Base-by-base conservation (phyloP, 2,113 vertebrate genomes). In the Chaetura pelagica region DNA sequence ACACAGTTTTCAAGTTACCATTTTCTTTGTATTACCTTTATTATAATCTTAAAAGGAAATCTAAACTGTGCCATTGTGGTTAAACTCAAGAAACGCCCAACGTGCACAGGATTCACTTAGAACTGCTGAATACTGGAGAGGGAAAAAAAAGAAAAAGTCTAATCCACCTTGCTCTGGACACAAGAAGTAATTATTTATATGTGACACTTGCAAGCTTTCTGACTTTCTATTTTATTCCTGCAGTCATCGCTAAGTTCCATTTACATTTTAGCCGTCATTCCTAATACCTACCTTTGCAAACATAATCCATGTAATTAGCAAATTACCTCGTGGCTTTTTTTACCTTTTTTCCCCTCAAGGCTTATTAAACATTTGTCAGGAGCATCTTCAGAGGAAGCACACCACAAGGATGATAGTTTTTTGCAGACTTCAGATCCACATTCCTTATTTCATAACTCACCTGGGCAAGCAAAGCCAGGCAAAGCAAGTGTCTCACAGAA, bases 281-380 rank as follows among this genome's bases (percentile, higher is more conserved):
- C 54, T 75, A 95, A 94, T 78, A 62, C n/a, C 57, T 89, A 48
- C n/a, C 12, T 94, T 84, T 79, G 40, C 82, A 95, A 91, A 95
- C 30, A 81, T 15, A 86, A 88, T 91, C 85, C 5, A 94, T 89
- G 87, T 90, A 77, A 84, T 86, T 89, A 96, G 66, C 49, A 93
- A 88, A 81, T 86, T 84, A 48, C n/a, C 61, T 72, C 52, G 19
- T 71, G 55, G 29, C 13, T 93, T 93, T 69, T 81, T 81, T 57
- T 72, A 66, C 38, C 20, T 49, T 77, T 76, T 94, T 75, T 46
- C 5, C 34, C 55, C 80, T 75, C 46, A 67, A 89, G 82, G 49
- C 63, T 87, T 86, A 88, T 77, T 92, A 89, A 89, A 83, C 57
- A 71, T 69, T 86, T 84, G 32, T 66, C 79, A 92, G 87, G 48